These are phyloP conservation scores for Agrotis clavis DNA, from an alignment of 2,888 invertebrate species.

Conservation along the genomic window DNA sequence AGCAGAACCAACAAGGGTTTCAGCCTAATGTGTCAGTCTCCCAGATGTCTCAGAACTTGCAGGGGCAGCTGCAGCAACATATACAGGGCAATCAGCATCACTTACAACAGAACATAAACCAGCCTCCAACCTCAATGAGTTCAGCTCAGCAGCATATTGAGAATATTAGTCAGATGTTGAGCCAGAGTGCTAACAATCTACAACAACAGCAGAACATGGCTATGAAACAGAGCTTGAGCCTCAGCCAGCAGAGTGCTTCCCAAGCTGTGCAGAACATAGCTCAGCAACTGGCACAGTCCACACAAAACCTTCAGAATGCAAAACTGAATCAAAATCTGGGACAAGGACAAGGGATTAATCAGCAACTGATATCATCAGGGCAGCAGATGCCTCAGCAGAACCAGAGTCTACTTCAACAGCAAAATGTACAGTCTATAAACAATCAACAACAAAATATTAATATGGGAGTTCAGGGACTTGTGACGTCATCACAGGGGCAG, in stretches of 20 bases:
- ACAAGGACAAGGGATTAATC: constrained; percentile 85
- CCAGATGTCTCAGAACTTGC: constrained; percentile 85
- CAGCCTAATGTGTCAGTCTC: constrained; percentile 85
- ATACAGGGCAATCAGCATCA: constrained; percentile 85
- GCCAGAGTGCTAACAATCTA: constrained; percentile 88
- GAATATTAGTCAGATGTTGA: constrained; percentile 91
- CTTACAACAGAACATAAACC: constrained; percentile 84
- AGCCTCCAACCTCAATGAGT: constrained; percentile 87
- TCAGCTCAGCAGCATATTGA: constrained; percentile 92
- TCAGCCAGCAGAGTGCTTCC: constrained; percentile 85
- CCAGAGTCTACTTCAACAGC: constrained; percentile 85
- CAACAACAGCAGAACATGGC: constrained; percentile 88
- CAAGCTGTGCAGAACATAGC: constrained; percentile 88
- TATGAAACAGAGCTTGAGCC: constrained; percentile 85
- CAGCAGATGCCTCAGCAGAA: constrained; percentile 86
- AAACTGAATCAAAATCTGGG: constrained; percentile 86
- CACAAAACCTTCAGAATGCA: constrained; percentile 87
- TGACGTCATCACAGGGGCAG: constrained; percentile 84
- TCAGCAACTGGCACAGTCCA: constrained; percentile 86
- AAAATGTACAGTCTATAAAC: constrained; percentile 84
- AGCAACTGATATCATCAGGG: constrained; percentile 88
- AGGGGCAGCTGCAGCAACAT: constrained; percentile 85
- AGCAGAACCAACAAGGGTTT: constrained; percentile 81
- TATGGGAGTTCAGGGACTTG: constrained; percentile 86
- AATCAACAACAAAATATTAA: constrained; percentile 87